Evolutionary conservation across 2,888 invertebrate species (phyloP).

Genomic region (Theodoxus fluviatilis): DNA sequence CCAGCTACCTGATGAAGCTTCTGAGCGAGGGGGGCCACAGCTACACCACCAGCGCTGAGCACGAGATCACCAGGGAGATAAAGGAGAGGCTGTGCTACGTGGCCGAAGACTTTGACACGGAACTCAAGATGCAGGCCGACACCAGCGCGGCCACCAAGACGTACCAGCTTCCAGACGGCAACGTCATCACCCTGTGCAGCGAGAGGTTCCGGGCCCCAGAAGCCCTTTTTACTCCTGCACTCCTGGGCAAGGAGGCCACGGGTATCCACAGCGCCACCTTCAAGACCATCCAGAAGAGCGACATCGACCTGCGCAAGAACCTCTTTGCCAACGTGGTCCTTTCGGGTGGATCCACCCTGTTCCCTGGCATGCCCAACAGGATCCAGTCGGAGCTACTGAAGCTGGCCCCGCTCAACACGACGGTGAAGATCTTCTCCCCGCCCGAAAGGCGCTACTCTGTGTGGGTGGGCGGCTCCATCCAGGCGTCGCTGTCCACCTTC

Average conservation of each 20-base stretch:
- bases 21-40: neutral
- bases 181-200: too few species aligned
- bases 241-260: too few species aligned
- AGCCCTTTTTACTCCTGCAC: too few species aligned
- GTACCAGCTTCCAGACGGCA: too few species aligned
- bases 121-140: neutral
- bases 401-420: neutral
- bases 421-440: neutral
- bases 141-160: neutral
- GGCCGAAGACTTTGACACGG: slow-evolving; percentile 73
- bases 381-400: neutral
- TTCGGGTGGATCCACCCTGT: neutral
- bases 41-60: neutral
- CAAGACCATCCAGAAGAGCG: too few species aligned
- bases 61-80: neutral
- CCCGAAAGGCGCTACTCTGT: too few species aligned
- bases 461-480: neutral
- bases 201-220: too few species aligned
- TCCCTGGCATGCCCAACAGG: neutral
- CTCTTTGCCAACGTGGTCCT: neutral
- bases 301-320: too few species aligned
- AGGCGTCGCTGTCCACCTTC: neutral
- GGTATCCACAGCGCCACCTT: neutral
- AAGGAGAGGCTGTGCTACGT: slow-evolving; percentile 78
- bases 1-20: neutral